Evolutionary conservation across 1,140 invertebrate species (phyloP), one percentile per base, ranked within the genome.

Genomic region (Teleogryllus occipitalis): DNA sequence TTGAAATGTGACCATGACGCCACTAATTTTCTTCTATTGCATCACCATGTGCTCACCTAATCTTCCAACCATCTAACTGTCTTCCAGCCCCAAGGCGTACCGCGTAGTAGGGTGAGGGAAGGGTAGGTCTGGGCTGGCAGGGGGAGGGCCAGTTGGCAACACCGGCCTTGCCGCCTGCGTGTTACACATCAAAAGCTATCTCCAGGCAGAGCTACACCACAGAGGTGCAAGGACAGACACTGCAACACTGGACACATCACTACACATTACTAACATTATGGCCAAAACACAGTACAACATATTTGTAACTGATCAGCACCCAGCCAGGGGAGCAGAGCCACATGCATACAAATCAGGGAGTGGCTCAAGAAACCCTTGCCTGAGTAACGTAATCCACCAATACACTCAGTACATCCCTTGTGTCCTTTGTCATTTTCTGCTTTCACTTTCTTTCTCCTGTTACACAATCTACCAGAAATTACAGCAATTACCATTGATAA

Each of bases 191-290:
- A 65, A 65, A 65, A 65, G 54, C 54, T 65, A 65, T 65, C 54
- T 65, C 54, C 54, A 65, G 54, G 54, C 54, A 65, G 10, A 18
- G 54, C 54, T 65, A 65, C 54, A 65, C 54, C 54, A 65, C 54
- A 65, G 54, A 65, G 54, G 54, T 65, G 54, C 54, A 65, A 65
- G 54, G 54, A 65, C 54, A 65, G 54, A 65, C 54, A 65, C 54
- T 65, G 54, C 54, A 65, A 65, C 54, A 65, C 54, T 65, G 54
- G 54, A 65, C 54, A 65, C 54, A 65, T 14, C 54, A 65, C 54
- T 65, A 65, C 54, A 65, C 54, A 65, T 65, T 65, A 65, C 54
- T 65, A 65, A 65, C 54, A 65, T 65, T 18, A 65, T 65, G 54
- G 54, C 54, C 27, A 65, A 65, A 14, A 65, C 54, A 65, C 3